Base-by-base conservation (phyloP, 2,888 invertebrate species). In the Drosophila meridiana region DNA sequence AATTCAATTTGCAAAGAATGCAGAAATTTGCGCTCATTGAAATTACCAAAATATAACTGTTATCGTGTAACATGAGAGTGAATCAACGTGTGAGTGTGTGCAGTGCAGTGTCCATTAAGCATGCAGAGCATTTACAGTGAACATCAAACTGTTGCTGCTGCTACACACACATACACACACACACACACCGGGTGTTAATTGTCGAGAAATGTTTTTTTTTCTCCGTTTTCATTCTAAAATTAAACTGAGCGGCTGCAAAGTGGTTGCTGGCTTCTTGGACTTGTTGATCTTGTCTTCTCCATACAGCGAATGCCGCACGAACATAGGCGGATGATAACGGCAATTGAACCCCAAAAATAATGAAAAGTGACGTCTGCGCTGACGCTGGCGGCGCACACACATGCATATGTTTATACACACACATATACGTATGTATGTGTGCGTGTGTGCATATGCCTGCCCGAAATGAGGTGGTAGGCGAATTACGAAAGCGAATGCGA, bases 401-500 rank as follows among this genome's bases (percentile, higher is more conserved):
- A 42, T n/a, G 14, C n/a, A 42, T 42, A 6, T n/a, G 13, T 6
- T 42, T n/a, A 42, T n/a, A 42, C 42, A 42, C 26, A 40, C 6
- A 56, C 6, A 4, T 34, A 28, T 30, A 50, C 26, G 6, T 1
- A 42, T 9, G 14, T 1, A 36, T 32, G 34, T 56, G 9, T 8
- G 20, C 20, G 9, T 59, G 11, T 43, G 11, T 48, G 28, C 47
- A 28, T 43, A 40, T 28, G 40, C 40, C 53, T 61, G 56, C 40
- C 65, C 55, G 56, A 71, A 78, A 71, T 59, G 65, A 59, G 65
- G 61, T 75, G 65, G 58, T 71, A 76, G 60, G 66, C 75, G 59
- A 78, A 78, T 57, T 65, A 70, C 74, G 73, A 69, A 79, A 76
- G 58, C 75, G 69, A 79, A 80, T 69, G 77, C 76, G 86, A 86